Base-by-base conservation (phyloP, 1,140 invertebrate genomes). In the Aphaenogaster floridana region DNA sequence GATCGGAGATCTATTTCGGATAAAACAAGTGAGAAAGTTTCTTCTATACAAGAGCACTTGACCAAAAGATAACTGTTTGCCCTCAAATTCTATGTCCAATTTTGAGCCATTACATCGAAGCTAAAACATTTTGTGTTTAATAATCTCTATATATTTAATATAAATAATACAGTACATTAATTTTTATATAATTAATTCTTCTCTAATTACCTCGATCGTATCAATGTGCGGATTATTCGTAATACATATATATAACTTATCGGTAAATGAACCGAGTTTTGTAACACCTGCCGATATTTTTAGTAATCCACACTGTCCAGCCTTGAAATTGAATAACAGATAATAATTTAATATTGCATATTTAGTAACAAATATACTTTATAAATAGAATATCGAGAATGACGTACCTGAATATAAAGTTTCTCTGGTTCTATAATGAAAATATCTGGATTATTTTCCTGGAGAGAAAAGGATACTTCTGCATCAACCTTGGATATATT, bases 401-500 rank as follows among this genome's bases (percentile, higher is more conserved):
- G 68, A 71, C 68, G 59, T 36, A 94, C 92, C n/a, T 86, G 28
- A 52, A 94, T 89, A 59, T 80, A 54, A 15, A 91, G 42, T 57
- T 88, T 54, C 36, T 77, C 39, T 4, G 91, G 74, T 17, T 89
- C 8, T 15, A 94, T 54, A 61, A 81, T 48, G 54, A 93, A 94
- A 21, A 11, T 76, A 13, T 90, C 74, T 13, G 50, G 39, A 34
- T 86, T 87, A 68, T 90, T 72, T 71, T 84, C 59, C 39, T 54
- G 1, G 1, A 94, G 69, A 5, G 50, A 91, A 74, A 94, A 91
- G 6, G 17, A 48, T 21, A 92, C 80, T 50, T 88, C 80, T 7
- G 89, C 91, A 7, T 89, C 61, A 42, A 94, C 84, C 7, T 72
- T 57, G 9, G 94, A 94, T 78, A 88, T 45, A 88, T 95, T 95